Conservation (phyloP, 2,113 vertebrate species). For the Sphaerodactylus townsendi region DNA sequence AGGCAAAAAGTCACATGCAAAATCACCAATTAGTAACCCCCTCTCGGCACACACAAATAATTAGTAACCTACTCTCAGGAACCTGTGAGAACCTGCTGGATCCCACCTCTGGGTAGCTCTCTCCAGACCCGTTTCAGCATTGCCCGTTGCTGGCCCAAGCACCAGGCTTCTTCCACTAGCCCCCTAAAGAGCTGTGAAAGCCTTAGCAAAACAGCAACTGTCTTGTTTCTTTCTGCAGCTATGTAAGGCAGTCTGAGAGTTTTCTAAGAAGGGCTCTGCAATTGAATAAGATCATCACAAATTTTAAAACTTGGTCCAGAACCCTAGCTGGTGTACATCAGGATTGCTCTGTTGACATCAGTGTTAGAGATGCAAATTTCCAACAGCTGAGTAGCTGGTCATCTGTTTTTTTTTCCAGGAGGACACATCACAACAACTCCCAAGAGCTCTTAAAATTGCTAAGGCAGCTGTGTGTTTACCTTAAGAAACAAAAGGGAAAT, state of each 20-base stretch:
- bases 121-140: background rate
- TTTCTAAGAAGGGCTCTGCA: slow-evolving; percentile 35
- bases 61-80: too few relatives aligned
- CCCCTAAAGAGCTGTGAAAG: background rate
- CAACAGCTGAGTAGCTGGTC: background rate
- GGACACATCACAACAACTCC: background rate
- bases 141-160: background rate
- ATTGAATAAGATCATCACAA: slow-evolving; percentile 8
- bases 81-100: too few relatives aligned
- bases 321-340: slow-evolving; percentile 23
- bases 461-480: slow-evolving; percentile 23
- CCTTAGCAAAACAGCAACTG: background rate
- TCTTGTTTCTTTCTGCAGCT: background rate
- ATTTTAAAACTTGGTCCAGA: slow-evolving; percentile 17
- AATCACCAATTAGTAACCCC: too few relatives aligned
- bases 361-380: slow-evolving; percentile 35
- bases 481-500: slow-evolving; percentile 5
- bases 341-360: slow-evolving; percentile 10
- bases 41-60: too few relatives aligned
- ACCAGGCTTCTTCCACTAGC: background rate
- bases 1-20: too few relatives aligned
- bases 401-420: slow-evolving; percentile 4
- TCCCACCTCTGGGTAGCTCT: too few relatives aligned
- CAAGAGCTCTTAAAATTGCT: slow-evolving; percentile 16
- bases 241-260: background rate